Percentiles rank a stretch among this genome's conserved stretches.
phyloP scores from a whole-genome alignment of 1,140 invertebrate species.

The Melanaphis sacchari region DNA sequence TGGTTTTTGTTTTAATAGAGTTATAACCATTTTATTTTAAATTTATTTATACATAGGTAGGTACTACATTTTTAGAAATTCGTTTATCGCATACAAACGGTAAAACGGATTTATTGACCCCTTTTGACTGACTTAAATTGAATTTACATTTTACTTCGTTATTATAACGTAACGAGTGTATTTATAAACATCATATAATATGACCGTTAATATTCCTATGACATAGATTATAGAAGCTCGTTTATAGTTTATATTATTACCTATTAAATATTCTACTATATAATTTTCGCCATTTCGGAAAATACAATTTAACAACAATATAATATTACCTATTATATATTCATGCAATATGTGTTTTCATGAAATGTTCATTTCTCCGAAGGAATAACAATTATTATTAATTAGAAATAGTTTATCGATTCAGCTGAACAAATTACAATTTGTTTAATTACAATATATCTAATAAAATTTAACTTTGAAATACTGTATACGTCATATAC shows the following conservation, averaged over 20 bases:
- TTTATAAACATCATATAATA: neutral
- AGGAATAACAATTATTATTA: neutral
- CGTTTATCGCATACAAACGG: neutral
- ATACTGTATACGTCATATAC: neutral
- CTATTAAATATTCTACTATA: too few relatives aligned
- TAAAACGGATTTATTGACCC: neutral
- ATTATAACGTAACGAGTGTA: neutral
- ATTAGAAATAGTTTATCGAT: constrained; percentile 22
- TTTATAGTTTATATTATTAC: too few relatives aligned
- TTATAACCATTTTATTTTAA: neutral
- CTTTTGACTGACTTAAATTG: neutral
- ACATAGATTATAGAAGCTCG: neutral
- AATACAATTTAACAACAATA: neutral
- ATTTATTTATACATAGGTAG: neutral
- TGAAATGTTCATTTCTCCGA: neutral
- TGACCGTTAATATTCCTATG: neutral
- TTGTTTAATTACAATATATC: neutral
- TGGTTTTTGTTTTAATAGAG: neutral
- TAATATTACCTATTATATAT: neutral
- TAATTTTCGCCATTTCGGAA: neutral
- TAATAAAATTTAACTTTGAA: neutral
- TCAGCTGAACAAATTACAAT: neutral
- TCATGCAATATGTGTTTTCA: neutral
- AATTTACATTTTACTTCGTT: neutral
- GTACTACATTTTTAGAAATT: neutral